Evolutionary conservation across 2,797 vertebrate genomes (phyloP).

Genomic region (Gymnoscopelus braueri): DNA sequence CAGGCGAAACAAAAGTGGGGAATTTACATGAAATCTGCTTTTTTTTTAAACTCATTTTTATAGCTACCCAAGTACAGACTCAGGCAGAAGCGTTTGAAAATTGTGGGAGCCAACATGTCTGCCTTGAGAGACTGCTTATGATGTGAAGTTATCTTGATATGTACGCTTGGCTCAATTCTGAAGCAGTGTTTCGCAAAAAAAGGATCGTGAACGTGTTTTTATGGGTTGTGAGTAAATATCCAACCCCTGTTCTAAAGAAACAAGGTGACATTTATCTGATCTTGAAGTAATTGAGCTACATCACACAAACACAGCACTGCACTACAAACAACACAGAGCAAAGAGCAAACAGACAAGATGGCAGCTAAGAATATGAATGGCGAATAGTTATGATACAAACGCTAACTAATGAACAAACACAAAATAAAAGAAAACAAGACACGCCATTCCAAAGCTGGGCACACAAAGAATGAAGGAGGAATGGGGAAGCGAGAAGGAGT

Average conservation of each 20-base stretch:
- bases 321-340: constrained; percentile 29
- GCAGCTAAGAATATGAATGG: background rate
- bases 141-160: too few relatives aligned
- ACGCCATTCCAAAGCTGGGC: constrained; percentile 31
- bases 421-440: background rate
- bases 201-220: too few relatives aligned
- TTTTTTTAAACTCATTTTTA: too few relatives aligned
- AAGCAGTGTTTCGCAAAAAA: too few relatives aligned
- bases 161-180: too few relatives aligned
- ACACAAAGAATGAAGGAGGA: constrained; percentile 32
- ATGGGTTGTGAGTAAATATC: background rate
- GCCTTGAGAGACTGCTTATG: too few relatives aligned
- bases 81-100: too few relatives aligned
- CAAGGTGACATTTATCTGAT: background rate
- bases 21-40: too few relatives aligned
- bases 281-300: constrained; percentile 14
- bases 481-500: constrained; percentile 30
- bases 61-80: too few relatives aligned
- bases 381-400: background rate
- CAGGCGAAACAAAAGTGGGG: too few relatives aligned
- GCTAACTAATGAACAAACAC: constrained; percentile 4
- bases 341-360: constrained; percentile 21
- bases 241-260: constrained; percentile 23
- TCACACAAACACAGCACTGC: constrained; percentile 57
- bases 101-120: too few relatives aligned